Percentiles rank a stretch among this genome's conserved stretches.
Evolutionary conservation across 2,888 invertebrate species (phyloP).

Genomic region (Diadromus collaris): DNA sequence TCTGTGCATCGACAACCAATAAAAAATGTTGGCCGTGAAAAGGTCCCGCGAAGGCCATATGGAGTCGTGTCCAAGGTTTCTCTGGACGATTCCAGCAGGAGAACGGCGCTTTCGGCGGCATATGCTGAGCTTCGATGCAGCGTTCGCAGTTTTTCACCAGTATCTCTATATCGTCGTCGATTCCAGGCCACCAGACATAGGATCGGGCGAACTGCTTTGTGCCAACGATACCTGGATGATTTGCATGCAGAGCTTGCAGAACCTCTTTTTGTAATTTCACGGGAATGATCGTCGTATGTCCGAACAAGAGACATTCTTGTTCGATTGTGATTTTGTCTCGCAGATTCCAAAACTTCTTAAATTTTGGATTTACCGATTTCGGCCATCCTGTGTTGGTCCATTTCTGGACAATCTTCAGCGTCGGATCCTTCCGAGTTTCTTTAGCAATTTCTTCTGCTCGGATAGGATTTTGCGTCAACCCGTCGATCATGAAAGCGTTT

Average conservation of each 20-base stretch:
- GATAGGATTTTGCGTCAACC: constrained; percentile 28
- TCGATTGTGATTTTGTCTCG: constrained; percentile 18
- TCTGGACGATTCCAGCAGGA: constrained; percentile 52
- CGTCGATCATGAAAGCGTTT: constrained; percentile 35
- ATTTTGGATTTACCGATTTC: constrained; percentile 1
- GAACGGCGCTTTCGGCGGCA: constrained; percentile 43
- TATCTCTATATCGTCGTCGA: constrained; percentile 44
- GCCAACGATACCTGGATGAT: constrained; percentile 40
- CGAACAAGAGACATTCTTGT: constrained; percentile 26
- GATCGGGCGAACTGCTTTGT: constrained; percentile 23
- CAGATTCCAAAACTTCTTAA: constrained; percentile 4
- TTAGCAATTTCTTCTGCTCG: constrained; percentile 17
- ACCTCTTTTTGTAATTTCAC: constrained; percentile 28
- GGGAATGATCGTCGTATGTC: constrained; percentile 28
- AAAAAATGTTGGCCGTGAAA: constrained; percentile 59
- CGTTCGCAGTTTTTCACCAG: constrained; percentile 34
- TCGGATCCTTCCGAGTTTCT: constrained; percentile 24
- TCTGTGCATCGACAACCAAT: constrained; percentile 63
- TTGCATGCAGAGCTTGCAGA: constrained; percentile 26
- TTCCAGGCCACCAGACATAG: constrained; percentile 44
- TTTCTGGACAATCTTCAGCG: constrained; percentile 5
- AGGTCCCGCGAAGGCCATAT: constrained; percentile 63
- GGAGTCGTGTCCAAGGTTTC: constrained; percentile 58
- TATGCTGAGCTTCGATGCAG: constrained; percentile 30
- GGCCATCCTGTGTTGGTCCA: constrained; percentile 49